Conservation (phyloP, 2,888 invertebrate species). For the Agelastica alni region DNA sequence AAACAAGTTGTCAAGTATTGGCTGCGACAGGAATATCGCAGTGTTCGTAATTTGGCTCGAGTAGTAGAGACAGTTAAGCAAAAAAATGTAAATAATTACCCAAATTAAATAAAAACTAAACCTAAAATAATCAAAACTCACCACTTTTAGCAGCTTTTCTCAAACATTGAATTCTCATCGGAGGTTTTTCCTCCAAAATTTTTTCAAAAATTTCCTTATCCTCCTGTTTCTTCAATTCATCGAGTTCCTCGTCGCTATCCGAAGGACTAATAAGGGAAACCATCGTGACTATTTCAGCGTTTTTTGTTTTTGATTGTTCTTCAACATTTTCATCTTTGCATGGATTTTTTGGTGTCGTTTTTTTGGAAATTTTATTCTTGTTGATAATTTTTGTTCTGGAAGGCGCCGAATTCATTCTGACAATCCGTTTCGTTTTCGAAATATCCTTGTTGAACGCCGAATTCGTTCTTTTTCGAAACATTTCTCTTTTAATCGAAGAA, state of each 20-base stretch:
- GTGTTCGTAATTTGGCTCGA: no score
- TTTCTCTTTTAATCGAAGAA: slow-evolving; percentile 48
- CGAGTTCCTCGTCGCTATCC: slow-evolving; percentile 66
- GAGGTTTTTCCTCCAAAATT: not conserved
- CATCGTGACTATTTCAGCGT: slow-evolving; percentile 64
- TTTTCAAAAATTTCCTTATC: slow-evolving; percentile 29
- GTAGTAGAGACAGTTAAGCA: no score
- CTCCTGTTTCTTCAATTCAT: slow-evolving; percentile 39
- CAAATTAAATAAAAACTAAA: no score
- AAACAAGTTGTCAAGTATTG: no score
- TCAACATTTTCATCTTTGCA: slow-evolving; percentile 26
- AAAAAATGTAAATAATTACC: no score
- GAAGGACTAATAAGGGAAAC: slow-evolving; percentile 70
- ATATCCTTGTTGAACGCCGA: slow-evolving; percentile 50
- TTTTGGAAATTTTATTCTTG: slow-evolving; percentile 43
- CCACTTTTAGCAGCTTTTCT: slow-evolving; percentile 55
- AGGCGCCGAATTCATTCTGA: slow-evolving; percentile 50
- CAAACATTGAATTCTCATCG: slow-evolving; percentile 44
- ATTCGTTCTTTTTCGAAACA: slow-evolving; percentile 53
- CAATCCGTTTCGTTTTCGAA: slow-evolving; percentile 43
- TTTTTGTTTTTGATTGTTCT: slow-evolving; percentile 35
- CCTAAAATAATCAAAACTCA: no score
- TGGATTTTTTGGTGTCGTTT: slow-evolving; percentile 20
- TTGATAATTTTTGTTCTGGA: slow-evolving; percentile 46
- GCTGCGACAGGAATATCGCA: no score